Evolutionary conservation across 2,797 vertebrate species (phyloP).

Genomic region (Gobio occitaniae): DNA sequence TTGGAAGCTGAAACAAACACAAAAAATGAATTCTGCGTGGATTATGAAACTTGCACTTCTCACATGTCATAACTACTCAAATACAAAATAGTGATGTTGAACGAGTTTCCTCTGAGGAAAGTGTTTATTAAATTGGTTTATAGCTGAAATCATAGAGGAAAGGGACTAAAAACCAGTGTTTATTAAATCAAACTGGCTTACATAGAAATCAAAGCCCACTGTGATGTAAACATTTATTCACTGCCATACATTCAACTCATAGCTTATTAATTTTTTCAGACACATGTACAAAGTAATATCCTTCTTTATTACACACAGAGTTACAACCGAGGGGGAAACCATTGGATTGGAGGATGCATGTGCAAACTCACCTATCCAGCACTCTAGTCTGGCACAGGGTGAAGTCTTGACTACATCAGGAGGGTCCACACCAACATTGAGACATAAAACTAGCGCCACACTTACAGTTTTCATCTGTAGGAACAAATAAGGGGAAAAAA

Average conservation of each 20-base stretch:
- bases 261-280: background rate
- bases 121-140: background rate
- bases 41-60: slow-evolving; percentile 58
- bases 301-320: slow-evolving; percentile 4
- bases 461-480: slow-evolving; percentile 98
- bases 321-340: background rate
- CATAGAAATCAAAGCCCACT: background rate
- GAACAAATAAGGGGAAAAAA: slow-evolving; percentile 21
- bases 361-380: slow-evolving; percentile 92
- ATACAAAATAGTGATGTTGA: slow-evolving; percentile 50
- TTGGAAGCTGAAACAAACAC: background rate
- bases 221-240: background rate
- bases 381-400: slow-evolving; percentile 94
- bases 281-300: background rate
- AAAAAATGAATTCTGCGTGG: slow-evolving; percentile 62
- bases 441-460: slow-evolving; percentile 95
- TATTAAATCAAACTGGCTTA: background rate
- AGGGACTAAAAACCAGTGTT: background rate
- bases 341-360: background rate
- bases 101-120: slow-evolving; percentile 37
- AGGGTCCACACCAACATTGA: slow-evolving; percentile 97
- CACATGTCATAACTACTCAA: slow-evolving; percentile 46
- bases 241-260: background rate
- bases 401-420: slow-evolving; percentile 99
- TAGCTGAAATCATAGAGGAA: background rate